Percentiles rank a stretch among this genome's conserved stretches.
Conservation (phyloP, 2,888 invertebrate species). For the Pachycephus smyrnensis region DNA sequence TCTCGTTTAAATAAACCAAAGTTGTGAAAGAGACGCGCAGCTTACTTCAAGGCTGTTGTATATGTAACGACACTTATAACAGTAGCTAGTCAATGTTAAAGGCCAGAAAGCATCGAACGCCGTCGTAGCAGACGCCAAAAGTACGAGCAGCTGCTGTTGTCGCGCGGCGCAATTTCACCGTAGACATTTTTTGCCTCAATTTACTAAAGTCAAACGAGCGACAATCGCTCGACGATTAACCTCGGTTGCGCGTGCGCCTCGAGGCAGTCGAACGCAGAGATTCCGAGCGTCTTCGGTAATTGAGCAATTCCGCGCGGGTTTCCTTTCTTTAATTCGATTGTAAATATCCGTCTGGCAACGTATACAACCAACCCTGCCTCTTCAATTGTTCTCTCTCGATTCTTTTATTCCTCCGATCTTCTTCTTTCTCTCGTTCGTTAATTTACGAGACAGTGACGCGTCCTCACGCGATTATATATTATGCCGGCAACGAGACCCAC, state of each 20-base stretch:
- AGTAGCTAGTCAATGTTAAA: background rate
- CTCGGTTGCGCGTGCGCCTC: constrained; percentile 25
- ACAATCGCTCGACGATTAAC: constrained; percentile 25
- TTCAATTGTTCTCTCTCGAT: background rate
- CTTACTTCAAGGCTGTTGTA: background rate
- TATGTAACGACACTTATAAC: background rate
- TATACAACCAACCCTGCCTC: background rate
- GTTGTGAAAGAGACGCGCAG: background rate
- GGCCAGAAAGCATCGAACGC: constrained; percentile 6
- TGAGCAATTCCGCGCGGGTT: constrained; percentile 47
- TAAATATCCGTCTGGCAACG: background rate
- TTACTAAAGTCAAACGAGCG: constrained; percentile 37
- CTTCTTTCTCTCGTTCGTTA: background rate
- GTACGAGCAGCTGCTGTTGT: constrained; percentile 24
- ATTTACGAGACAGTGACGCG: background rate
- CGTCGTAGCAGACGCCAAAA: background rate
- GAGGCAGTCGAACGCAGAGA: constrained; percentile 33
- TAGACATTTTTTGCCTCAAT: constrained; percentile 40
- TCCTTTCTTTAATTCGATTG: constrained; percentile 16
- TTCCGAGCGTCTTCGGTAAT: constrained; percentile 38
- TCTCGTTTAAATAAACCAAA: constrained; percentile 11
- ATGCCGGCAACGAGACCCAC: constrained; percentile 1
- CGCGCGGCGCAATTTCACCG: constrained; percentile 25
- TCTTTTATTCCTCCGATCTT: background rate
- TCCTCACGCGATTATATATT: background rate